phyloP scores from a whole-genome alignment of 2,113 vertebrate species.

The Sakesphorus luctuosus region DNA sequence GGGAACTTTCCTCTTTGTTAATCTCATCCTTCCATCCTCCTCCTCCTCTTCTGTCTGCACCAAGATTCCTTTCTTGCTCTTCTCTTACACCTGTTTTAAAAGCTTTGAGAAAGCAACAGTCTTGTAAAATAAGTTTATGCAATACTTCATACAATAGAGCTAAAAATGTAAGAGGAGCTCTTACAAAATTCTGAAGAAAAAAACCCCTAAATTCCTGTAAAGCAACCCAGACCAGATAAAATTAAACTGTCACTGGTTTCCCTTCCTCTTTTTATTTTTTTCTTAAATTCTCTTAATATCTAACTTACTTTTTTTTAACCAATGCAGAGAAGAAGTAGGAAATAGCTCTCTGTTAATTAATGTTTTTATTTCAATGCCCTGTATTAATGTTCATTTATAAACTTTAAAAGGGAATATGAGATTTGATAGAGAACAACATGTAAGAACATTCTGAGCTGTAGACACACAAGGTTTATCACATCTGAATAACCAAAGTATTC shows the following conservation, averaged over 20 bases:
- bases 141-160: not conserved
- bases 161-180: not conserved
- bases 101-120: not conserved
- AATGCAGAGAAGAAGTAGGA: not conserved
- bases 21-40: not conserved
- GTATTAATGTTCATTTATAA: not conserved
- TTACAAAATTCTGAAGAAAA: not conserved
- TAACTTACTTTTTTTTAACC: not conserved
- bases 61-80: not conserved
- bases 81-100: not conserved
- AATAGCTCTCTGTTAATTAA: not conserved
- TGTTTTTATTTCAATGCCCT: not conserved
- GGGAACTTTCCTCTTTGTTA: not conserved
- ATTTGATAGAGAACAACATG: not conserved
- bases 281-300: not conserved
- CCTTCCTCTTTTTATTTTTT: not conserved
- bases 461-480: not conserved
- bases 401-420: not conserved
- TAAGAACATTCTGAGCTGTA: not conserved
- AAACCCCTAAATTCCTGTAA: not conserved
- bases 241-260: not conserved
- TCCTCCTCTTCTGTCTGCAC: not conserved
- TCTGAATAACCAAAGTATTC: not conserved
- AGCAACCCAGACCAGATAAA: not conserved
- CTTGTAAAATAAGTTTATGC: not conserved